Conservation (phyloP, 2,797 vertebrate genomes). For the Enteromius trimaculatus region DNA sequence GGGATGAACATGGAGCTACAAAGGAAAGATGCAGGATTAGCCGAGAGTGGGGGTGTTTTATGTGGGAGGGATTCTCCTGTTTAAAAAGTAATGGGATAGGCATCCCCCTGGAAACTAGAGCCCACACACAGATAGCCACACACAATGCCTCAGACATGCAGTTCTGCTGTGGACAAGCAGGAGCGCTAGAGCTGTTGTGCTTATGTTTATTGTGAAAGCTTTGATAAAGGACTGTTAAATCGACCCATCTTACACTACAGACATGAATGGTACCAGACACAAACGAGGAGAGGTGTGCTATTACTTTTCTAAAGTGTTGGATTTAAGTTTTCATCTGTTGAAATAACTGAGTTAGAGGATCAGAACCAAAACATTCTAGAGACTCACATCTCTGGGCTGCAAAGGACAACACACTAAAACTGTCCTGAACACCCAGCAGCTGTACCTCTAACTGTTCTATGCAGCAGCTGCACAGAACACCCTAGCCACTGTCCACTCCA, state of each 20-base stretch:
- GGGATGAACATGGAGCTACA: constrained; percentile 28
- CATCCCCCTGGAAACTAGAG: constrained; percentile 67
- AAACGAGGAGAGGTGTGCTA: not conserved
- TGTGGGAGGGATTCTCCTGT: constrained; percentile 68
- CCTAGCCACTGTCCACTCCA: not conserved
- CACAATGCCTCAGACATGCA: constrained; percentile 38
- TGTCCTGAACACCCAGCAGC: not conserved
- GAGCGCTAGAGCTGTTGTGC: constrained; percentile 23
- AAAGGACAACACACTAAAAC: not conserved
- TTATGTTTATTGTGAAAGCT: not conserved
- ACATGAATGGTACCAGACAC: not conserved
- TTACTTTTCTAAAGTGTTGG: not conserved
- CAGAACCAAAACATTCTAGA: not conserved
- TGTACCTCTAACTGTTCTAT: not conserved
- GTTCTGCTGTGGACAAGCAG: constrained; percentile 4
- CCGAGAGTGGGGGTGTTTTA: constrained; percentile 55
- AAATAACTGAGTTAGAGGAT: not conserved
- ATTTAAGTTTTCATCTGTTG: not conserved
- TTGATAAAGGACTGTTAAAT: not conserved
- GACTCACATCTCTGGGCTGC: not conserved
- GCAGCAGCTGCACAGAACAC: not conserved
- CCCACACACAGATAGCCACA: constrained; percentile 54
- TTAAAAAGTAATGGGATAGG: constrained; percentile 64
- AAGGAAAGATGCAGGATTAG: constrained; percentile 47
- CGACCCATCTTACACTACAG: not conserved